Percentiles rank a stretch among this genome's conserved stretches.
Conservation (phyloP, 2,888 invertebrate species). For the Salpingus planirostris region DNA sequence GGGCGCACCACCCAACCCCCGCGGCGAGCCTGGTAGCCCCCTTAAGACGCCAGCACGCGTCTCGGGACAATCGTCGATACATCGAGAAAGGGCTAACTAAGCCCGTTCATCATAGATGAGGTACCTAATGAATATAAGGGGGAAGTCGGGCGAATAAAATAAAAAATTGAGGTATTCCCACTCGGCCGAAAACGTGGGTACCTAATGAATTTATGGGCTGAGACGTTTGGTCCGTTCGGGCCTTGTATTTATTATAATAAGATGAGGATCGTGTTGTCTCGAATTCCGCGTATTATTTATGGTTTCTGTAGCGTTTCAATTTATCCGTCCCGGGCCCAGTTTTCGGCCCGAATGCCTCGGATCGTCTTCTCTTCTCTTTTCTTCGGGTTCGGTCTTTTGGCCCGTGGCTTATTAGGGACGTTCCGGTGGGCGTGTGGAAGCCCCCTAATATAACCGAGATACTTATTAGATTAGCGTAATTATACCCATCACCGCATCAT, state of each 20-base stretch:
- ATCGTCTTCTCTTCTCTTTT: no score
- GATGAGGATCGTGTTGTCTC: constrained; percentile 36
- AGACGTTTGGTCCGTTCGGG: no score
- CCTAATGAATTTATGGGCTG: constrained; percentile 24
- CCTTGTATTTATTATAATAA: constrained; percentile 36
- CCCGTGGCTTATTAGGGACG: no score
- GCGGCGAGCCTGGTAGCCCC: constrained; percentile 24
- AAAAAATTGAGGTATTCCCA: neutral
- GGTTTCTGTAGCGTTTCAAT: constrained; percentile 39
- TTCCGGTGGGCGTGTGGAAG: constrained; percentile 38
- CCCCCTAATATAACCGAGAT: constrained; percentile 33
- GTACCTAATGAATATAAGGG: no score
- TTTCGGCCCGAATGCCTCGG: no score
- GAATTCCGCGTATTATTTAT: constrained; percentile 41
- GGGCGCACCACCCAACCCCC: constrained; percentile 30
- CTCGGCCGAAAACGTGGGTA: neutral
- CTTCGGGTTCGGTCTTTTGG: no score
- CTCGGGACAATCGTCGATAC: constrained; percentile 24
- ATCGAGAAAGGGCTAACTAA: no score
- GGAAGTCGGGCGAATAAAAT: no score
- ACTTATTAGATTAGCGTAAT: constrained; percentile 40
- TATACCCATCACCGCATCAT: no score
- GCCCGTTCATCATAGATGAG: no score
- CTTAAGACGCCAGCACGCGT: constrained; percentile 20
- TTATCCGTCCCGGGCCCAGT: constrained; percentile 33